These are phyloP conservation scores for Zeugodacus cucurbitae DNA, from an alignment of 1,140 invertebrate genomes.

Conservation along the genomic window DNA sequence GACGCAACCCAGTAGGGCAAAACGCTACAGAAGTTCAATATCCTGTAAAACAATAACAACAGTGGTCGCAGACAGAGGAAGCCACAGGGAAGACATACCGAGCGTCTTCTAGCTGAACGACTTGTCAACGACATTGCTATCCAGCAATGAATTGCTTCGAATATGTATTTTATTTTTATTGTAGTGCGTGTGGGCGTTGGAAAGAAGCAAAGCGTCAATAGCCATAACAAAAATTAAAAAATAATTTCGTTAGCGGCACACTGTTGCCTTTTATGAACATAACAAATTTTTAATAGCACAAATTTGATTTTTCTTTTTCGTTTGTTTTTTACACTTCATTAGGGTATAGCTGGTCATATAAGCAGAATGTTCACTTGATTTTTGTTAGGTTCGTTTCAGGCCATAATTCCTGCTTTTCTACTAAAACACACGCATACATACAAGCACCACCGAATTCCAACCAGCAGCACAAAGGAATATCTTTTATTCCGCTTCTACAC, in stretches of 20 bases:
- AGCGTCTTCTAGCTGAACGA: background rate
- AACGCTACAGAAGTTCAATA: background rate
- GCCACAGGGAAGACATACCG: background rate
- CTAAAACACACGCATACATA: background rate
- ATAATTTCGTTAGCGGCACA: conserved; percentile 14
- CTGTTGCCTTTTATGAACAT: conserved; percentile 28
- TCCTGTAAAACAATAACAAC: background rate
- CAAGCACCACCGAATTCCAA: background rate
- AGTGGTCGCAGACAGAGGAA: background rate
- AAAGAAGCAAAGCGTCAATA: background rate
- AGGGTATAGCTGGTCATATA: background rate
- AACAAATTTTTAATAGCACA: background rate
- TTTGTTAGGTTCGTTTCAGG: background rate
- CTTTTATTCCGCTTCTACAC: background rate
- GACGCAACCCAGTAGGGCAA: background rate
- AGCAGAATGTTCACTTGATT: background rate
- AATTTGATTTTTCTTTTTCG: too few relatives aligned
- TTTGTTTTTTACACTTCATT: background rate
- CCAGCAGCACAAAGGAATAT: conserved; percentile 25
- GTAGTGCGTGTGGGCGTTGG: background rate
- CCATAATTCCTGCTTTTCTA: background rate
- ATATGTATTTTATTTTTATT: background rate
- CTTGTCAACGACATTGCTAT: background rate
- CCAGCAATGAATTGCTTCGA: background rate
- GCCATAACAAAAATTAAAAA: background rate